phyloP scores from a whole-genome alignment of 2,113 vertebrate genomes.

The Oryzias celebensis region DNA sequence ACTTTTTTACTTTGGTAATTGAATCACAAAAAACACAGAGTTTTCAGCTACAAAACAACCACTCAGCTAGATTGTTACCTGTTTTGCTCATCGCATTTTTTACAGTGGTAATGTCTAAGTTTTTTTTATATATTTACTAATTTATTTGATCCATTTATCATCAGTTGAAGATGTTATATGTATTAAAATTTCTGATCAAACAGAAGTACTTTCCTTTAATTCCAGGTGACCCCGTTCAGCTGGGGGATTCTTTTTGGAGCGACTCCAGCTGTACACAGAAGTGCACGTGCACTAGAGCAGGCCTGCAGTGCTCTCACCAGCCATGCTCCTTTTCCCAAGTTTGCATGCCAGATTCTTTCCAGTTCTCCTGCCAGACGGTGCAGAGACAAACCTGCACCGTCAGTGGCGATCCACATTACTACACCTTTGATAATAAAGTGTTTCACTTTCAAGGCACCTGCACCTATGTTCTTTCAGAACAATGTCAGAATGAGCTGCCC shows the following conservation, averaged over 20 bases:
- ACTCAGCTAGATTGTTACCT: too few relatives aligned
- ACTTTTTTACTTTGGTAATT: too few relatives aligned
- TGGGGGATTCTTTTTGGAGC: constrained; percentile 60
- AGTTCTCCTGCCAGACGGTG: constrained; percentile 53
- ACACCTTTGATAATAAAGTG: constrained; percentile 58
- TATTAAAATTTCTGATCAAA: not conserved
- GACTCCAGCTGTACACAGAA: constrained; percentile 50
- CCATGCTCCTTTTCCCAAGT: constrained; percentile 57
- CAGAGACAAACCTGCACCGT: constrained; percentile 56
- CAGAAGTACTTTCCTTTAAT: not conserved
- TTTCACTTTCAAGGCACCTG: constrained; percentile 66
- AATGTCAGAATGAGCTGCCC: constrained; percentile 41
- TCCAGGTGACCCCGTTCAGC: constrained; percentile 50
- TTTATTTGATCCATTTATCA: too few relatives aligned
- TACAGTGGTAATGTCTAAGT: too few relatives aligned
- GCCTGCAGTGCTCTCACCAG: constrained; percentile 37
- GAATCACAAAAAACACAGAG: too few relatives aligned
- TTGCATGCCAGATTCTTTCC: constrained; percentile 36
- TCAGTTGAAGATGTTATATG: too few relatives aligned
- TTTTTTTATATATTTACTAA: too few relatives aligned
- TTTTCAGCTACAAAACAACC: too few relatives aligned
- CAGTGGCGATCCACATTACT: constrained; percentile 68
- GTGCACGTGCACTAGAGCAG: constrained; percentile 46
- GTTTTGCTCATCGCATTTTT: too few relatives aligned
- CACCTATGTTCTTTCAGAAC: constrained; percentile 61